Percentiles rank a stretch among this genome's conserved stretches.
phyloP scores from a whole-genome alignment of 2,888 invertebrate genomes.

The Hydraecia micacea region DNA sequence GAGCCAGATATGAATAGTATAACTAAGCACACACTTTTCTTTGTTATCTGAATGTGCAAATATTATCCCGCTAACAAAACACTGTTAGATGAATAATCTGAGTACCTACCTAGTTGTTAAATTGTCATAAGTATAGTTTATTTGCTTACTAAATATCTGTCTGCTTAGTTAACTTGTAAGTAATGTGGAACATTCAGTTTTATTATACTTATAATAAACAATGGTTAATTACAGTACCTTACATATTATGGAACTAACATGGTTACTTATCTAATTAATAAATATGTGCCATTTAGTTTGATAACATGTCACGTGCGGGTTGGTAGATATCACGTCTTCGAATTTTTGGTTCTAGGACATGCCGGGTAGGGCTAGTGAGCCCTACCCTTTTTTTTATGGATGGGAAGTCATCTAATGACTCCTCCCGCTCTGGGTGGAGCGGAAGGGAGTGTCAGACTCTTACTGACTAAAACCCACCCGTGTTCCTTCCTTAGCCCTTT shows the following conservation, averaged over 20 bases:
- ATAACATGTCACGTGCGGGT: conserved; percentile 6
- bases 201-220: not conserved
- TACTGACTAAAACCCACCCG: too few relatives aligned
- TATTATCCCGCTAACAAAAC: not conserved
- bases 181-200: not conserved
- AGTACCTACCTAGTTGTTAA: not conserved
- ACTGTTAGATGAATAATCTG: not conserved
- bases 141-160: not conserved
- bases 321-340: too few relatives aligned
- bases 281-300: not conserved
- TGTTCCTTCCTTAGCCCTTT: too few relatives aligned
- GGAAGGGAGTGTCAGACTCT: too few relatives aligned
- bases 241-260: not conserved
- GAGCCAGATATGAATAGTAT: not conserved
- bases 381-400: too few relatives aligned
- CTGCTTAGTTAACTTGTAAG: not conserved
- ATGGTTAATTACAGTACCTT: not conserved
- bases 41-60: conserved; percentile 23
- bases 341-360: too few relatives aligned
- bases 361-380: too few relatives aligned
- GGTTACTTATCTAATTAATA: not conserved
- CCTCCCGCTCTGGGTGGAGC: too few relatives aligned
- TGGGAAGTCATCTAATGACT: too few relatives aligned
- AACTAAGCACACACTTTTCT: not conserved
- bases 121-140: not conserved